phyloP scores from a whole-genome alignment of 2,888 invertebrate genomes.

The Himalopsyche kuldschensis region DNA sequence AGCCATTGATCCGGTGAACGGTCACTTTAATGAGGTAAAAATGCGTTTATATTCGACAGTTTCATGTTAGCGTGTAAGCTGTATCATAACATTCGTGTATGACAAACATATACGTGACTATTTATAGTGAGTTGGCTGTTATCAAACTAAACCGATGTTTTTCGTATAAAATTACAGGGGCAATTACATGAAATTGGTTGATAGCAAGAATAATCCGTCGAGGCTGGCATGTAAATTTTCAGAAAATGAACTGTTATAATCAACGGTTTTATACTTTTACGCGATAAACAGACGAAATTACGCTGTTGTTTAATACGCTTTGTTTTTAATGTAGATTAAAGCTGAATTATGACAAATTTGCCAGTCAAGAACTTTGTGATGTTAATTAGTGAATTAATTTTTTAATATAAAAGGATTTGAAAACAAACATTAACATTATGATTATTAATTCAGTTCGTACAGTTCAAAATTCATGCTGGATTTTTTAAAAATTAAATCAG shows the following conservation, averaged over 20 bases:
- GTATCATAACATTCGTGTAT: background rate
- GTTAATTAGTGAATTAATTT: no score
- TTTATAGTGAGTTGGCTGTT: background rate
- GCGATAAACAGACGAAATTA: background rate
- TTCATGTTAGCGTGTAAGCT: background rate
- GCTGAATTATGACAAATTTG: background rate
- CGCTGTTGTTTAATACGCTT: background rate
- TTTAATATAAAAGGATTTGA: no score
- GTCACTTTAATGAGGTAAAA: background rate
- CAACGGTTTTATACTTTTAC: background rate
- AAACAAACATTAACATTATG: no score
- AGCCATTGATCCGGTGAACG: background rate
- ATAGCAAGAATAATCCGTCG: background rate
- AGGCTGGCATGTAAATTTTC: background rate
- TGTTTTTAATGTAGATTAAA: background rate
- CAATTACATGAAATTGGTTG: background rate
- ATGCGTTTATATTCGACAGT: background rate
- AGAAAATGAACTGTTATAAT: background rate
- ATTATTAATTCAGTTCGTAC: no score
- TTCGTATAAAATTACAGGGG: background rate
- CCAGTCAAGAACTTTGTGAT: background rate
- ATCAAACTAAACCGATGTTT: background rate
- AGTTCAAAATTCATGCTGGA: no score
- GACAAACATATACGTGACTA: background rate
- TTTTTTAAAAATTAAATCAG: no score